phyloP scores from a whole-genome alignment of 2,888 invertebrate genomes.

The Phymatocera aterrima region DNA sequence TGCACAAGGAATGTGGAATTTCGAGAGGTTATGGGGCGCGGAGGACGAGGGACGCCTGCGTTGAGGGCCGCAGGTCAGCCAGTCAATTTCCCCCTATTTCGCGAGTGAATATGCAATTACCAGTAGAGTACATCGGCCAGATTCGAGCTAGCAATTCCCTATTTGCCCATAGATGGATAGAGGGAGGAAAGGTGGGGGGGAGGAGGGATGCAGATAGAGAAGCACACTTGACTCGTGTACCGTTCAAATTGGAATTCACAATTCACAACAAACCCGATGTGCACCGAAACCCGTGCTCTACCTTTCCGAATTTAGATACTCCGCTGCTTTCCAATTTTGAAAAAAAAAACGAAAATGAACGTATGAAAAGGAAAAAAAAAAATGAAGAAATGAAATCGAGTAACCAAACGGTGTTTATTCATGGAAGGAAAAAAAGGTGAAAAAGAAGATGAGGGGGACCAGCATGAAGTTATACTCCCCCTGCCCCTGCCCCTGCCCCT shows the following conservation, averaged over 20 bases:
- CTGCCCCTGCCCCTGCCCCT: no score
- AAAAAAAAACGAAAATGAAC: no score
- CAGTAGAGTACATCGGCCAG: background rate
- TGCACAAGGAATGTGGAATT: background rate
- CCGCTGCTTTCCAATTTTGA: no score
- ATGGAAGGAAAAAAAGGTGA: no score
- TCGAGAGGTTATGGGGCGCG: background rate
- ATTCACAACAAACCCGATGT: constrained; percentile 7
- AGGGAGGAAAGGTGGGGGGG: background rate
- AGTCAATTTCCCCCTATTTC: constrained; percentile 25
- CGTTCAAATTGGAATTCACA: constrained; percentile 20
- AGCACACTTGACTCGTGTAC: constrained; percentile 27
- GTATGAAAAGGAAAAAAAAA: no score
- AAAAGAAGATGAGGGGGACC: no score
- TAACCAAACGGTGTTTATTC: no score
- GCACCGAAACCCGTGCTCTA: background rate
- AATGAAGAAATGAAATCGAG: no score
- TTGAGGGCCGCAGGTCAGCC: background rate
- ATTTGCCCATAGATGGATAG: constrained; percentile 6
- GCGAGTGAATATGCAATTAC: constrained; percentile 35
- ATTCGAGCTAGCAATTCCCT: background rate
- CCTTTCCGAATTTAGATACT: no score
- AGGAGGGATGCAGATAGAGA: background rate
- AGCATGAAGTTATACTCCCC: no score
- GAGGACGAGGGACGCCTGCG: background rate